These are phyloP conservation scores for Oxycera nigricornis DNA, from an alignment of 2,888 invertebrate species.

Conservation along the genomic window DNA sequence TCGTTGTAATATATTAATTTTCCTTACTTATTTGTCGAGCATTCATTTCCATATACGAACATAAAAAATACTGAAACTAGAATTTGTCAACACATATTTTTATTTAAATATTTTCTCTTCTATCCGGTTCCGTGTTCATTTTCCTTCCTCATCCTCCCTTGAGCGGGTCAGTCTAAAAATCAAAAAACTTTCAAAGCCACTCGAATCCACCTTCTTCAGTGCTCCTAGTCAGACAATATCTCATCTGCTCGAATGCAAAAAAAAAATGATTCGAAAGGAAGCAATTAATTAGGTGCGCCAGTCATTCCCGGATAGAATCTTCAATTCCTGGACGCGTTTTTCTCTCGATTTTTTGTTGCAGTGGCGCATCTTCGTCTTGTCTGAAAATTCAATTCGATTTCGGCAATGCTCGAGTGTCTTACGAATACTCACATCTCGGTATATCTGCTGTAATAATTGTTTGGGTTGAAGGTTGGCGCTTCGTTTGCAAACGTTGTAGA, in stretches of 20 bases:
- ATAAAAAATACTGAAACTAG: too few relatives aligned
- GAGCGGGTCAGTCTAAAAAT: neutral
- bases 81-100: too few relatives aligned
- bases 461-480: neutral
- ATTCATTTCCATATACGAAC: too few relatives aligned
- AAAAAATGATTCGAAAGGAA: conserved; percentile 37
- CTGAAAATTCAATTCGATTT: neutral
- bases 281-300: conserved; percentile 42
- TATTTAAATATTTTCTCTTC: too few relatives aligned
- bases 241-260: neutral
- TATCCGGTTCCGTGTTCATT: too few relatives aligned
- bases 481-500: neutral
- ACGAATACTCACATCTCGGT: neutral
- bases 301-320: neutral
- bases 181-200: conserved; percentile 1
- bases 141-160: too few relatives aligned
- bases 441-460: neutral
- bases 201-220: neutral
- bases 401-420: neutral
- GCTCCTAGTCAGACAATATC: neutral
- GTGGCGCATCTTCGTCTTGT: neutral
- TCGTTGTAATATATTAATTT: too few relatives aligned
- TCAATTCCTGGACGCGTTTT: neutral
- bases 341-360: neutral
- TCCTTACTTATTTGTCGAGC: too few relatives aligned